Percentiles rank a stretch among this genome's conserved stretches.
These are phyloP conservation scores for Ptychoptera albimana DNA, from an alignment of 2,888 invertebrate genomes.

Conservation along the genomic window DNA sequence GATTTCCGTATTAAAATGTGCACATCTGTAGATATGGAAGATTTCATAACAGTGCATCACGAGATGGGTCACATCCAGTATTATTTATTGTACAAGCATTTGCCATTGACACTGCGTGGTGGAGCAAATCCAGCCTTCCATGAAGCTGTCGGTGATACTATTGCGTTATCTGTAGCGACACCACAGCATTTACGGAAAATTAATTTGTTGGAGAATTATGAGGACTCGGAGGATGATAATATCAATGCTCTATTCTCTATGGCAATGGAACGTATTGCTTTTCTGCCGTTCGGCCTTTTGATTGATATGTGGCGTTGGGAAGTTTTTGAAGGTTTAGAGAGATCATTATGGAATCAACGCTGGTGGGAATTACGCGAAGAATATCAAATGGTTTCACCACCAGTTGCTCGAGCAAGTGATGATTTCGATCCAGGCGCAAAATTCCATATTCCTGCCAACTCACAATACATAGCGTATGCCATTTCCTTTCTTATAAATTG, in stretches of 20 bases:
- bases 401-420: slow-evolving; percentile 22
- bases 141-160: slow-evolving; percentile 34
- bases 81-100: slow-evolving; percentile 54
- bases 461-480: slow-evolving; percentile 28
- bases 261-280: slow-evolving; percentile 35
- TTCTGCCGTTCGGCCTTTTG: slow-evolving; percentile 40
- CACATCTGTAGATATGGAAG: slow-evolving; percentile 9
- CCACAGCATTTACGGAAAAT: slow-evolving; percentile 23
- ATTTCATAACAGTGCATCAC: slow-evolving; percentile 8
- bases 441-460: slow-evolving; percentile 31
- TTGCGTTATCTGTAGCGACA: slow-evolving; percentile 29
- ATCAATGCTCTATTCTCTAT: slow-evolving; percentile 33
- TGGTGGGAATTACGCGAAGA: slow-evolving; percentile 31
- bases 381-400: slow-evolving; percentile 31
- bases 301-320: slow-evolving; percentile 43
- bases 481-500: slow-evolving; percentile 23
- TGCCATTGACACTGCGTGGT: slow-evolving; percentile 48
- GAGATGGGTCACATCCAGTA: slow-evolving; percentile 75
- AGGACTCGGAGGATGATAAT: slow-evolving; percentile 16
- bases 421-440: slow-evolving; percentile 33
- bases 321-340: slow-evolving; percentile 31
- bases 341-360: slow-evolving; percentile 30
- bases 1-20: slow-evolving; percentile 24
- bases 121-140: slow-evolving; percentile 47
- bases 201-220: slow-evolving; percentile 8